phyloP scores from a whole-genome alignment of 2,797 vertebrate genomes.

The Sandelia bainsii region DNA sequence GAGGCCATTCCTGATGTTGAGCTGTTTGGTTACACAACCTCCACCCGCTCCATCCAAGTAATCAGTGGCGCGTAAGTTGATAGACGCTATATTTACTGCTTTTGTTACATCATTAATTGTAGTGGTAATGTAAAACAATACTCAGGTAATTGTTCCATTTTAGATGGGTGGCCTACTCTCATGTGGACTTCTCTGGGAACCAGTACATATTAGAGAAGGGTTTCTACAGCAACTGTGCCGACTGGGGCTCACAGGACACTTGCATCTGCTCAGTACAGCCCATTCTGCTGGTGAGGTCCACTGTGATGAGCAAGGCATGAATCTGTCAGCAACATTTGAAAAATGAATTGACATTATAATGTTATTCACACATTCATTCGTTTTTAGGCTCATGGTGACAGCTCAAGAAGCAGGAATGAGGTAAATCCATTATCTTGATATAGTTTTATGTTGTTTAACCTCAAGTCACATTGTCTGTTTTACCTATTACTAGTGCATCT shows the following conservation, averaged over 20 bases:
- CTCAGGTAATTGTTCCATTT: neutral
- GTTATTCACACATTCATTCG: neutral
- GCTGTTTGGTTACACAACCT: slow-evolving; percentile 81
- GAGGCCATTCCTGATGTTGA: slow-evolving; percentile 89
- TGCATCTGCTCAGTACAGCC: slow-evolving; percentile 92
- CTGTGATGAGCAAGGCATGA: neutral
- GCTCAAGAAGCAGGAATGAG: slow-evolving; percentile 52
- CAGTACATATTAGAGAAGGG: slow-evolving; percentile 97
- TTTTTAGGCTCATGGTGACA: slow-evolving; percentile 74
- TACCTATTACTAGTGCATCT: neutral
- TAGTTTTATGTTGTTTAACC: neutral
- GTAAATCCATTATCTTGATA: slow-evolving; percentile 44
- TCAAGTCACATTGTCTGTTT: neutral
- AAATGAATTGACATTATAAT: no score
- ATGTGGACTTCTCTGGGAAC: slow-evolving; percentile 92
- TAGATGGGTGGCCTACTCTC: slow-evolving; percentile 95
- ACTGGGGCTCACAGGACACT: slow-evolving; percentile 90
- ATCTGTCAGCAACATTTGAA: neutral
- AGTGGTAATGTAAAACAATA: neutral
- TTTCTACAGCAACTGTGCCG: slow-evolving; percentile 90
- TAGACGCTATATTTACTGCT: rapidly evolving
- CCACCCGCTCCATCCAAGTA: slow-evolving; percentile 90
- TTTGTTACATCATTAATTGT: neutral
- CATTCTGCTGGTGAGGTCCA: slow-evolving; percentile 85
- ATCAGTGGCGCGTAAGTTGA: slow-evolving; percentile 91